Percentiles rank a stretch among this genome's conserved stretches.
These are phyloP conservation scores for Acropora tenuis DNA, from an alignment of 64 coral and sea anemone genomes.

Conservation along the genomic window DNA sequence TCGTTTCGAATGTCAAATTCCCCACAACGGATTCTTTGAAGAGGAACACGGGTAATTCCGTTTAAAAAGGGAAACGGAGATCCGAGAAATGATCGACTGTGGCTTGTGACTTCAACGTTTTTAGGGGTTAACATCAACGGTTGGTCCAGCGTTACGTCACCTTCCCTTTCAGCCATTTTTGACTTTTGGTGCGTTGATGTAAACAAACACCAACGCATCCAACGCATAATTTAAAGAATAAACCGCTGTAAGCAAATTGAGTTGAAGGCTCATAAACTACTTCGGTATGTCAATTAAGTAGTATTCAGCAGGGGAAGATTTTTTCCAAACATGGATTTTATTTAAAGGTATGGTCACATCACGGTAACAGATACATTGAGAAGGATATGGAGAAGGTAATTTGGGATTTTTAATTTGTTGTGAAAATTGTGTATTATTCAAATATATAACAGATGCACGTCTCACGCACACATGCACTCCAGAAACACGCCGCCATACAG, in stretches of 20 bases:
- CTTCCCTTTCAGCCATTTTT: conserved; percentile 72
- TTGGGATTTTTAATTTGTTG: neutral
- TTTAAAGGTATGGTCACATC: neutral
- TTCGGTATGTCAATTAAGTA: too few relatives aligned
- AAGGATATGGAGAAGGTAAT: conserved; percentile 45
- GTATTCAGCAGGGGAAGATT: neutral
- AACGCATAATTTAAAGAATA: conserved; percentile 6
- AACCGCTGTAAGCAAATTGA: conserved; percentile 42
- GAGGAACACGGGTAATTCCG: conserved; percentile 60
- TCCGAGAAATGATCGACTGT: neutral
- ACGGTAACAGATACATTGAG: neutral
- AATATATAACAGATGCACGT: neutral
- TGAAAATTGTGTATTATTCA: neutral
- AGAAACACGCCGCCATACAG: too few relatives aligned
- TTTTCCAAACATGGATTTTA: neutral
- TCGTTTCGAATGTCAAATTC: conserved; percentile 72
- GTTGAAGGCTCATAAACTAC: conserved; percentile 14
- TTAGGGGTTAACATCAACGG: neutral
- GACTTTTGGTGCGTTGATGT: conserved; percentile 56
- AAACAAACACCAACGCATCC: conserved; percentile 57
- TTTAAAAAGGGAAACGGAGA: conserved; percentile 12
- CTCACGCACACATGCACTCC: neutral
- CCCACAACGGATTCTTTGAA: conserved; percentile 87
- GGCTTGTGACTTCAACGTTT: neutral
- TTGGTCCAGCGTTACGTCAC: neutral